Base-by-base conservation (phyloP, 2,888 invertebrate species). In the Gandaritis pyraliata region DNA sequence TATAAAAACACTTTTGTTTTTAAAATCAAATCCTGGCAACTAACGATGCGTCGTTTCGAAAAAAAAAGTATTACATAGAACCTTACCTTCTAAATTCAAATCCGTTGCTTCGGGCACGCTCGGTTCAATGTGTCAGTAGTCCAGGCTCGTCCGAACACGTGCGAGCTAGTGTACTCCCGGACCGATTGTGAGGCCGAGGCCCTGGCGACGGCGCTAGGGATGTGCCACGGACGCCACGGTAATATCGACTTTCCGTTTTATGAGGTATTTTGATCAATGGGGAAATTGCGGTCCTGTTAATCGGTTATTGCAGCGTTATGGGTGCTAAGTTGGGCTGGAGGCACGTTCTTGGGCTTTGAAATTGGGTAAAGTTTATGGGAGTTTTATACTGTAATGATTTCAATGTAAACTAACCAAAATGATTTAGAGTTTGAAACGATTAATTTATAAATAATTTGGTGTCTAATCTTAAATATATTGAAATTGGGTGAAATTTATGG, bases 141-240 rank as follows among this genome's bases (percentile, higher is more conserved):
- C 58, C 66, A 63, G 61, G 65, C 52, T 51, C 66, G 66, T 56
- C 33, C 71, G 69, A 63, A 64, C 75, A 76, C 86, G 87, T 84
- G 80, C 81, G 76, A 71, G 70, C 75, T 49, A 52, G 39, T 53
- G 74, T 81, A 75, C 74, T 72, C 68, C 71, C 82, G 76, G 71
- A 71, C 72, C 71, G 65, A 85, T 84, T 86, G 66, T 87, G 86
- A 51, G 48, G 46, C 58, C 52, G 86, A 51, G 52, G 46, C 58
- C n/a, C 52, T 46, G 43, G 58, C 64, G 43, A 70, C 69, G 66
- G 71, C 72, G 72, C 73, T 64, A 69, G 62, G 59, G 65, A 60
- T 68, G 72, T 50, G 47, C 55, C 64, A 59, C 23, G 23, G 23
- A 23, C 23, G 23, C 52, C 57, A 63, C 65, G 54, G 58, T 68